Evolutionary conservation across 2,797 vertebrate genomes (phyloP), one percentile per base, ranked within the genome.

Genomic region (Aphelocoma californica): DNA sequence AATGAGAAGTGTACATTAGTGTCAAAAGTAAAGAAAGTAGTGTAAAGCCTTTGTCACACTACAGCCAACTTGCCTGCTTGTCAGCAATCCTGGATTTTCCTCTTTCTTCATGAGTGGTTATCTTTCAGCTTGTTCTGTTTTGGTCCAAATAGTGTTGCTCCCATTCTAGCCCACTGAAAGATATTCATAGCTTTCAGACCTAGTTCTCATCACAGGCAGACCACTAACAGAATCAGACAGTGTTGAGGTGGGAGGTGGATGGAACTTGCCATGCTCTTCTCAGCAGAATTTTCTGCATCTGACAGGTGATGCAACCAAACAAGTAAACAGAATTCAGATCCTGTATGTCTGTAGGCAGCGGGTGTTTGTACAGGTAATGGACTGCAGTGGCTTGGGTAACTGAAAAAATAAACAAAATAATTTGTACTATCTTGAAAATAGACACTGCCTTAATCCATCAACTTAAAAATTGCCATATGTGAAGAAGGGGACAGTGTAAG

Each of bases 101-200:
- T 82, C 44, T 80, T 65, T 66, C 38, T 83, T 61, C 47, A 20
- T 45, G 15, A 8, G 0, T 36, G 25, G 38, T 60, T 54, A n/a
- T 74, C 85, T 65, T 95, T 74, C 25, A 44, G 25, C 38, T 47
- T 54, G 45, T 50, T 91, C 88, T 86, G 16, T 92, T 91, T 92
- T 65, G 83, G 72, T 84, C 54, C 61, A 40, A 21, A 36, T 4
- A 64, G 77, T 13, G 47, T 21, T 72, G 47, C 61, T 89, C 50
- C 77, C n/a, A 25, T 65, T 89, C 45, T 61, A 74, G 80, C 38
- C 82, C n/a, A 34, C 62, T 56, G 80, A 78, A 88, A 58, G 82
- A 65, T 94, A 48, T 86, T 88, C 72, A n/a, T 29, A 44, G 82
- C 80, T 92, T 83, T 95, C 87, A 88, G 77, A 91, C 34, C 36